Evolutionary conservation across 23 tunicate species (phyloP).

Genomic region (Oikopleura dioica): DNA sequence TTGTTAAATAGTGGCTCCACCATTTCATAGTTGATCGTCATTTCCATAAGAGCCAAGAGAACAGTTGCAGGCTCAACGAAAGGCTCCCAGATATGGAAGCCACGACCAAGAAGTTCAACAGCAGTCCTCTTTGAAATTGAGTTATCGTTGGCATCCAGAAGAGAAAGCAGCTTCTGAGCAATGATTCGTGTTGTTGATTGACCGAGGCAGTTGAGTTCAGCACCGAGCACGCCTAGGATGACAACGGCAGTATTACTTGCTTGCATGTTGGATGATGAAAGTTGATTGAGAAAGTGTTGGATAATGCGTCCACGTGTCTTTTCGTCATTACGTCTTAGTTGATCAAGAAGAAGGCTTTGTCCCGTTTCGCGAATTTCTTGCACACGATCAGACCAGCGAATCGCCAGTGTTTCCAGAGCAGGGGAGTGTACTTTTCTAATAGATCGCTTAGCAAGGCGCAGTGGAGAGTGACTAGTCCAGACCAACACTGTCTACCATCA

Average conservation of each 20-base stretch:
- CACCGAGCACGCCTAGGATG: constrained; percentile 75
- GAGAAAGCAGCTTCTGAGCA: too few species aligned
- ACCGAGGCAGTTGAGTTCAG: too few species aligned
- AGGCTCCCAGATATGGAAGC: constrained; percentile 87
- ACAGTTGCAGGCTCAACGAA: constrained; percentile 75
- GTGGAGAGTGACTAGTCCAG: constrained; percentile 46
- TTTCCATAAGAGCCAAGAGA: constrained; percentile 44
- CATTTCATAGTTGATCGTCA: constrained; percentile 20
- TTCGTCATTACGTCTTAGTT: constrained; percentile 57
- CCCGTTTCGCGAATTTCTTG: constrained; percentile 73
- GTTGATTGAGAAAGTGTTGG: neutral
- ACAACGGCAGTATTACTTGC: constrained; percentile 36
- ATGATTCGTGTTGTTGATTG: too few species aligned
- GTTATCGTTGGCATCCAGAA: too few species aligned
- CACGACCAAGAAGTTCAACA: constrained; percentile 58
- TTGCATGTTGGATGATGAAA: neutral
- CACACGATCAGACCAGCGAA: constrained; percentile 58
- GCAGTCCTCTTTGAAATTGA: too few species aligned
- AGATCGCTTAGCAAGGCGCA: constrained; percentile 44
- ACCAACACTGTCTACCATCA: constrained; percentile 65
- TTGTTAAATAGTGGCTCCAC: constrained; percentile 31
- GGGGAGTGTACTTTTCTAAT: constrained; percentile 36
- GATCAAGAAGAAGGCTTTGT: constrained; percentile 65
- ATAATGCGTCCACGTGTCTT: constrained; percentile 37
- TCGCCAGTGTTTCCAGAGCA: constrained; percentile 37